Evolutionary conservation across 2,113 vertebrate species (phyloP), one percentile per base, ranked within the genome.

Genomic region (Pantherophis guttatus): DNA sequence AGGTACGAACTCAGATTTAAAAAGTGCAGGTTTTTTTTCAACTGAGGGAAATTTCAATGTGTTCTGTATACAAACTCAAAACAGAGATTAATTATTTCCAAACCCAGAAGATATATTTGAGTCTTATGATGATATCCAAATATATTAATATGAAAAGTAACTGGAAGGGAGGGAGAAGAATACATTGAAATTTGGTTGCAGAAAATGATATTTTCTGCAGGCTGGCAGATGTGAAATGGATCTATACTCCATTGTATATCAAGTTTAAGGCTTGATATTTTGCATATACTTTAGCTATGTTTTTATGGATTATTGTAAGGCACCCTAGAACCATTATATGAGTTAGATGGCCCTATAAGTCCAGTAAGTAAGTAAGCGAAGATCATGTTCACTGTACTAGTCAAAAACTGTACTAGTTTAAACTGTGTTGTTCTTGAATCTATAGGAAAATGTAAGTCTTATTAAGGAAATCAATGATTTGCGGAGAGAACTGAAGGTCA

Each of bases 381-480:
- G 17, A 57, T 57, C 55, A 57, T 57, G 5, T 57, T 54, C 13
- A 81, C 15, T 26, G 50, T 57, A 24, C 5, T 10, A 44, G 33
- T 81, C 33, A 81, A 81, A 26, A 87, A 70, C 5, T 15, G 12
- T 62, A 33, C 11, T 70, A 85, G 6, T 65, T 87, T 23, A 53
- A 33, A 33, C 48, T 33, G 29, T 87, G 5, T 54, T 75, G n/a
- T 89, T 81, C 29, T 87, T 96, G 62, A 0, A 94, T 88, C 91
- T 94, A 52, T 95, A 98, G 98, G 98, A 98, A 96, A 98, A 98
- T 15, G 91, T 98, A 93, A 96, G 95, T 88, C 96, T 98, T 93
- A 98, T 98, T 94, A 98, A 98, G 90, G 98, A 98, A 93, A 98
- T 98, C 21, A 98, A 98, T 94, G 96, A 98, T 59, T 96, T 98